A percentile compares a stretch with the other conserved stretches of the same genome.
These are phyloP conservation scores for Probosciger aterrimus DNA, from an alignment of 2,113 vertebrate genomes.

Conservation along the genomic window DNA sequence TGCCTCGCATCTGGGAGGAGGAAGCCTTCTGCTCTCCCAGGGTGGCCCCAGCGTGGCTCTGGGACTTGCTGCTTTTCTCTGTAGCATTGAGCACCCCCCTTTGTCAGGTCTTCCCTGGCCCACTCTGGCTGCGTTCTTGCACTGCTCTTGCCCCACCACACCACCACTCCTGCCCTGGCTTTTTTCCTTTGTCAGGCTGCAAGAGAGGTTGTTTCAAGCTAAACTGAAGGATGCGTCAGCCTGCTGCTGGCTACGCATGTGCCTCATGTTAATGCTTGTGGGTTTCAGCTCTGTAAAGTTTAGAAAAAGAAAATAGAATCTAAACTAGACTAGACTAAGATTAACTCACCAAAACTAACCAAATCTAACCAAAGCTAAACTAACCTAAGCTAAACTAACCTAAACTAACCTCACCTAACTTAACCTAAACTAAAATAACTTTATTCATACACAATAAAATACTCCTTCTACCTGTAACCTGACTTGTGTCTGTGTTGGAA, in stretches of 20 bases:
- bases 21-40: too few species aligned
- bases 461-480: neutral
- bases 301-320: neutral
- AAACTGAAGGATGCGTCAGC: neutral
- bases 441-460: neutral
- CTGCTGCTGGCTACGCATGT: neutral
- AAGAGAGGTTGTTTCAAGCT: too few species aligned
- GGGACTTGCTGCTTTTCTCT: too few species aligned
- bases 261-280: neutral
- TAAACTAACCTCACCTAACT: neutral
- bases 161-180: too few species aligned
- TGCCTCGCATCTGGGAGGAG: too few species aligned
- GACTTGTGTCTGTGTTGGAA: neutral
- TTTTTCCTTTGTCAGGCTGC: too few species aligned
- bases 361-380: neutral
- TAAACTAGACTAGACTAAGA: neutral
- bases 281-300: neutral
- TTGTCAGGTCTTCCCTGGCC: too few species aligned
- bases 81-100: too few species aligned
- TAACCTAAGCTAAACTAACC: neutral
- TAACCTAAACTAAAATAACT: neutral
- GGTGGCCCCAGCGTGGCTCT: too few species aligned
- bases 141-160: too few species aligned
- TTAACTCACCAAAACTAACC: neutral
- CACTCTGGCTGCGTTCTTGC: too few species aligned